Evolutionary conservation across 2,113 vertebrate species (phyloP).

Genomic region (Eira barbara): DNA sequence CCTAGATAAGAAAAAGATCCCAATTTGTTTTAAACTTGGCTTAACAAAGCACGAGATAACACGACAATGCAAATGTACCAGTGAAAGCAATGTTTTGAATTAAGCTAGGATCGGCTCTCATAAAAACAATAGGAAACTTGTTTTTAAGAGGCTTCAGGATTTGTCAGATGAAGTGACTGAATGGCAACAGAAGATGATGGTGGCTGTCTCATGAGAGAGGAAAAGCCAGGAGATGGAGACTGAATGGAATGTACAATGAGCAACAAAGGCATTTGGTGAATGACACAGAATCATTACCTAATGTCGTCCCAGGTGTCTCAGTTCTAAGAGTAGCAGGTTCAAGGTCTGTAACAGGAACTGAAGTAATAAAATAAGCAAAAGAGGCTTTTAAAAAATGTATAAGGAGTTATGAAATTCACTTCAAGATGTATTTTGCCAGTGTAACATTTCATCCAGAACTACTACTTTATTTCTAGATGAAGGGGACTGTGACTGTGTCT

Average conservation of each 20-base stretch:
- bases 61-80: neutral
- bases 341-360: constrained; percentile 50
- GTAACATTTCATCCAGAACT: neutral
- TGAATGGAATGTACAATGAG: neutral
- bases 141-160: constrained; percentile 20
- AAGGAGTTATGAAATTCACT: neutral
- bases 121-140: constrained; percentile 24
- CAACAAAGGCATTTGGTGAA: neutral
- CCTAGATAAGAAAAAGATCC: neutral
- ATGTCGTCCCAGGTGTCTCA: neutral
- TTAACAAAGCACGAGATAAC: neutral
- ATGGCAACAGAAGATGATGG: neutral
- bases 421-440: neutral
- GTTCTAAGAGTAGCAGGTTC: constrained; percentile 32
- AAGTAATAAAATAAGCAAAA: constrained; percentile 40
- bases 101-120: neutral
- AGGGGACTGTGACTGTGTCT: neutral
- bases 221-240: neutral
- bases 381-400: neutral
- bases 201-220: neutral
- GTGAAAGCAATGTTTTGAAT: neutral
- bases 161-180: neutral
- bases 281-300: constrained; percentile 30
- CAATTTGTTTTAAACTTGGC: neutral
- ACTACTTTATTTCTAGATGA: neutral